These are phyloP conservation scores for Chionodraco myersi DNA, from an alignment of 2,113 vertebrate species.

Conservation along the genomic window DNA sequence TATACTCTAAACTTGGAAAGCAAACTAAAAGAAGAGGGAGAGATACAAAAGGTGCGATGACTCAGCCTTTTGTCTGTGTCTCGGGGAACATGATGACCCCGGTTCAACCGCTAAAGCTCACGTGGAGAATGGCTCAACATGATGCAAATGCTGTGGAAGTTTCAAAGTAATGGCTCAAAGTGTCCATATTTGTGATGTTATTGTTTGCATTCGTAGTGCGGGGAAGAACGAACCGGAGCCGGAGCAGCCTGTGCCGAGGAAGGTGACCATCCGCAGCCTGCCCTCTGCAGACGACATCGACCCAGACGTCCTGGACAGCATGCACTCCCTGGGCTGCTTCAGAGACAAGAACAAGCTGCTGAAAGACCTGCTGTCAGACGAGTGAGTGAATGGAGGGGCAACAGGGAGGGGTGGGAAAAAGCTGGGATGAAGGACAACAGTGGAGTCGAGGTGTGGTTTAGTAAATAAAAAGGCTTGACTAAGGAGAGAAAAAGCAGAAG, in stretches of 20 bases:
- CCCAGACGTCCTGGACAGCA: constrained; percentile 98
- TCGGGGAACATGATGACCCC: constrained; percentile 15
- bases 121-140: constrained; percentile 34
- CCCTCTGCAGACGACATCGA: constrained; percentile 97
- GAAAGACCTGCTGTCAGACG: constrained; percentile 96
- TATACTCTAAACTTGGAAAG: constrained; percentile 30
- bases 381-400: constrained; percentile 83
- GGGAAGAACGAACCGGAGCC: constrained; percentile 99
- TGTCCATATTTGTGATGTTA: constrained; percentile 5
- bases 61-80: constrained; percentile 38
- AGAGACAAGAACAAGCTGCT: constrained; percentile 98
- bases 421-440: neutral
- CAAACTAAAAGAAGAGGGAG: constrained; percentile 1
- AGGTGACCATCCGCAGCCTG: constrained; percentile 96
- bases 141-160: constrained; percentile 22
- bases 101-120: constrained; percentile 15
- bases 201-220: constrained; percentile 83
- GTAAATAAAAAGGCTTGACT: neutral
- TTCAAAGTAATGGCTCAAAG: neutral
- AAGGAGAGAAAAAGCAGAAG: neutral
- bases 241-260: constrained; percentile 95
- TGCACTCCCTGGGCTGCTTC: constrained; percentile 99
- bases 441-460: neutral
- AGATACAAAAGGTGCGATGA: constrained; percentile 27
- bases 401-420: neutral